A percentile compares a stretch with the other conserved stretches of the same genome.
These are phyloP conservation scores for Luffia ferchaultella DNA, from an alignment of 2,888 invertebrate genomes.

Conservation along the genomic window DNA sequence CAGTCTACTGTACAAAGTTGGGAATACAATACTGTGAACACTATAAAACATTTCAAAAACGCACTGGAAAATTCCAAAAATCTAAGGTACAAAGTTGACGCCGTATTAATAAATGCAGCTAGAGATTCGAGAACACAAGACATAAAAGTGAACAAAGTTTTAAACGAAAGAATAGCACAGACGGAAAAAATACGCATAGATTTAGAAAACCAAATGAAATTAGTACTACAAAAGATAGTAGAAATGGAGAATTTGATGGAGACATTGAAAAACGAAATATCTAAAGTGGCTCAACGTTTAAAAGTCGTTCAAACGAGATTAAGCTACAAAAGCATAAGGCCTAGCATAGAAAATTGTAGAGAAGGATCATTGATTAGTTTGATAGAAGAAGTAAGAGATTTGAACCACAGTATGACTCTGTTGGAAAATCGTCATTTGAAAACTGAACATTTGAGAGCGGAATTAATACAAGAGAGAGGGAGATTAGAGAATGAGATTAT, in stretches of 20 bases:
- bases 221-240: conserved; percentile 45
- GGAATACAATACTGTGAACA: conserved; percentile 81
- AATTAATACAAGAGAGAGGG: conserved; percentile 47
- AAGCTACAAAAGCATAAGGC: conserved; percentile 44
- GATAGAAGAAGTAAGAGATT: conserved; percentile 48
- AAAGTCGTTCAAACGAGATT: conserved; percentile 54
- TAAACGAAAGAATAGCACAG: conserved; percentile 76
- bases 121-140: conserved; percentile 84
- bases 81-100: conserved; percentile 75
- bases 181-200: conserved; percentile 77
- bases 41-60: conserved; percentile 75
- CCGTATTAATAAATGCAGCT: conserved; percentile 77
- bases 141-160: conserved; percentile 77
- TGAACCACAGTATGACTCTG: conserved; percentile 48
- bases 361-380: conserved; percentile 47
- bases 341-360: conserved; percentile 51
- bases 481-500: conserved; percentile 49
- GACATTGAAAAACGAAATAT: conserved; percentile 45
- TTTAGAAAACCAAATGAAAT: conserved; percentile 73
- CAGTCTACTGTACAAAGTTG: conserved; percentile 86
- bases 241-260: conserved; percentile 51
- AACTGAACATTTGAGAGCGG: conserved; percentile 43
- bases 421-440: conserved; percentile 41
- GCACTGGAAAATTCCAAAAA: conserved; percentile 76
- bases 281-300: conserved; percentile 45